Percentiles rank a stretch among this genome's conserved stretches.
phyloP scores from a whole-genome alignment of 2,888 invertebrate genomes.

The Heliothis peltigera region DNA sequence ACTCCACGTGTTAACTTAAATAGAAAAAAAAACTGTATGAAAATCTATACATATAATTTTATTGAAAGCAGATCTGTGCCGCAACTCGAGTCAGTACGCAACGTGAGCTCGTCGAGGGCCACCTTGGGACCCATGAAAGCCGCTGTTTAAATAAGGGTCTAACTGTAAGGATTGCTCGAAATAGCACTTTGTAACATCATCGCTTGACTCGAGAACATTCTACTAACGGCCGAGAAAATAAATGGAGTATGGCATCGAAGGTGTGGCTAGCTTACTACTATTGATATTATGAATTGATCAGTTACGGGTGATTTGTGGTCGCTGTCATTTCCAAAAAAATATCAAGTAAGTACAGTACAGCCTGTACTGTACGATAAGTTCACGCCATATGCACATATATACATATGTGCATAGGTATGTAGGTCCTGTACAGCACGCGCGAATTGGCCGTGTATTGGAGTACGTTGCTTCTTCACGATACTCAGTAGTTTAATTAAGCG shows the following conservation, averaged over 20 bases:
- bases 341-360: too few species aligned
- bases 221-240: conserved; percentile 51
- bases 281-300: neutral
- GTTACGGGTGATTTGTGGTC: too few species aligned
- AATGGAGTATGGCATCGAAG: conserved; percentile 34
- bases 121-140: conserved; percentile 68
- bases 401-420: too few species aligned
- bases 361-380: too few species aligned
- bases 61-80: conserved; percentile 59
- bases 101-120: conserved; percentile 67
- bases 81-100: conserved; percentile 68
- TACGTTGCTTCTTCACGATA: too few species aligned
- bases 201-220: conserved; percentile 54
- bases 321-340: too few species aligned
- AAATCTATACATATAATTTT: conserved; percentile 63
- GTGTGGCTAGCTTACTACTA: conserved; percentile 27
- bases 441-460: too few species aligned
- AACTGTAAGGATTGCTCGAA: conserved; percentile 60
- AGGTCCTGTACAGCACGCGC: too few species aligned
- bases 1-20: conserved; percentile 41
- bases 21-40: conserved; percentile 63
- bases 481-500: too few species aligned
- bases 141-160: conserved; percentile 67
- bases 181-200: conserved; percentile 60
- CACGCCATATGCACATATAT: too few species aligned